Evolutionary conservation across 2,888 invertebrate genomes (phyloP).

Genomic region (Entomobrya proxima): DNA sequence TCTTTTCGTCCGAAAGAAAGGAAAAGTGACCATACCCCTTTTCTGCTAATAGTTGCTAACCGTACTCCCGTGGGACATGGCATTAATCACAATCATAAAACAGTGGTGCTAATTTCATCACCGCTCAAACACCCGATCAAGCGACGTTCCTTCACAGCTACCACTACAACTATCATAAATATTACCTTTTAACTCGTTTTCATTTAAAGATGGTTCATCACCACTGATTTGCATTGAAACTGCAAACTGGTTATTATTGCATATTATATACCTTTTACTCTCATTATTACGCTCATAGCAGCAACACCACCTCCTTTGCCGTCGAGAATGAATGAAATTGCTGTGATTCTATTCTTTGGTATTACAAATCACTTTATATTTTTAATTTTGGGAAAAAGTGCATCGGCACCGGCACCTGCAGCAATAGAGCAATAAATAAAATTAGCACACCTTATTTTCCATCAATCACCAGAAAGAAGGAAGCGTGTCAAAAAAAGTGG

Average conservation of each 20-base stretch:
- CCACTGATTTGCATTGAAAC: background rate
- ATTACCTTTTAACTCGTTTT: background rate
- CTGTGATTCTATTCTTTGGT: background rate
- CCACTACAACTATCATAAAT: background rate
- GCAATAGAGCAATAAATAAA: background rate
- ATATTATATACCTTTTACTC: background rate
- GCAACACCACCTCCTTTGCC: background rate
- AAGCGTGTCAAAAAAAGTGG: conserved; percentile 5
- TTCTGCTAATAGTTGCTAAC: conserved; percentile 7
- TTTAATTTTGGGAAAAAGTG: conserved; percentile 40
- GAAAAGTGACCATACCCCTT: conserved; percentile 13
- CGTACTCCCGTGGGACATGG: background rate
- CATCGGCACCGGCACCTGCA: too few relatives aligned
- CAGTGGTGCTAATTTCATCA: background rate
- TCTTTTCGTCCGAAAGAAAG: conserved; percentile 28
- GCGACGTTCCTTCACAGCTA: background rate
- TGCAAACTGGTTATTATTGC: conserved; percentile 6
- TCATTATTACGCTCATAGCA: background rate
- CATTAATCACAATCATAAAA: background rate
- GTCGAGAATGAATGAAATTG: background rate
- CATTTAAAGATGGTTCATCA: conserved; percentile 12
- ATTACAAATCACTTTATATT: conserved; percentile 21
- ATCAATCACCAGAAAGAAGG: conserved; percentile 24
- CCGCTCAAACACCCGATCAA: background rate
- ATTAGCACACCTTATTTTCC: conserved; percentile 35